Evolutionary conservation across 2,888 invertebrate genomes (phyloP).

Genomic region (Calliphora vomitoria): DNA sequence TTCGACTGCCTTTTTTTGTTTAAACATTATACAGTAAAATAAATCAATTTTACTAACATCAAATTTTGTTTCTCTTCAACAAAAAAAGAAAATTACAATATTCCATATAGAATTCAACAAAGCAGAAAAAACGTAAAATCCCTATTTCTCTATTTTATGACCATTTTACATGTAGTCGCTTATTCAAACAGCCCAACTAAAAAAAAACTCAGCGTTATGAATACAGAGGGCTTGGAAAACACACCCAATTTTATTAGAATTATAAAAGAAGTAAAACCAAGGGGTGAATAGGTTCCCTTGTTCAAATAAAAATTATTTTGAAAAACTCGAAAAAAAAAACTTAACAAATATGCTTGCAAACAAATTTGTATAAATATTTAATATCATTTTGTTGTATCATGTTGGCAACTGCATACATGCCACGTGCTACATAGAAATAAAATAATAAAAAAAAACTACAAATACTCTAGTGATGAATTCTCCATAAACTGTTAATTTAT

Average conservation of each 20-base stretch:
- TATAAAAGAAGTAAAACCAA: too few species aligned
- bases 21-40: neutral
- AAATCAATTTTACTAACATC: neutral
- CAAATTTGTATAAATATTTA: conserved; percentile 32
- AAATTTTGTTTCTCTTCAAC: too few species aligned
- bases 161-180: conserved; percentile 6
- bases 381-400: conserved; percentile 32
- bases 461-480: conserved; percentile 37
- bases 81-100: neutral
- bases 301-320: too few species aligned
- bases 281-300: too few species aligned
- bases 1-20: neutral
- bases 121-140: conserved; percentile 1
- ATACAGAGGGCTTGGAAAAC: neutral
- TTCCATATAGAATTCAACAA: conserved; percentile 21
- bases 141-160: conserved; percentile 27
- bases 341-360: neutral
- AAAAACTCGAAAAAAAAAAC: neutral
- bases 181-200: neutral
- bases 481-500: conserved; percentile 59
- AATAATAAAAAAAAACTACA: neutral
- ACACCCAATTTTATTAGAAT: neutral
- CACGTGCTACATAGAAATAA: neutral
- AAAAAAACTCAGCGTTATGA: neutral
- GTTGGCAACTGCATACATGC: conserved; percentile 1